Conservation (phyloP, 1,140 invertebrate genomes). For the Megalopta genalis region DNA sequence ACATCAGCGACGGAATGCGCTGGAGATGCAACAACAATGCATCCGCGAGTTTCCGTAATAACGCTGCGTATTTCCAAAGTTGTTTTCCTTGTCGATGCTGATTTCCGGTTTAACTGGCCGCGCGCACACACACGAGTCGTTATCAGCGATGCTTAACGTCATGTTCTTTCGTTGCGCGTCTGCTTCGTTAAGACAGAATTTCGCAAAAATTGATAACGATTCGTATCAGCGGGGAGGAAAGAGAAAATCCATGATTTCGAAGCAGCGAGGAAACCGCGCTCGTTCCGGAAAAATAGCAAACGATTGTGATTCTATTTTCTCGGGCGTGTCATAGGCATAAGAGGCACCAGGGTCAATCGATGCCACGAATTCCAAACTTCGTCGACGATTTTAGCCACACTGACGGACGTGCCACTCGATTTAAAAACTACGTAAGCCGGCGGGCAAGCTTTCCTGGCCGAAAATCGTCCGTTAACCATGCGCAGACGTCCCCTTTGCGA, state of each 20-base stretch:
- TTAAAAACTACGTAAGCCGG: constrained; percentile 7
- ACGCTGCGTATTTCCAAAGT: neutral
- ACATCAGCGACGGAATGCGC: constrained; percentile 42
- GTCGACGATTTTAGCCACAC: constrained; percentile 7
- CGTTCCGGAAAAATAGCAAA: neutral
- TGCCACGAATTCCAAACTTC: constrained; percentile 26
- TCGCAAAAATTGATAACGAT: too few species aligned
- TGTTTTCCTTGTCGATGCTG: neutral
- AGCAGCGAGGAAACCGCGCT: neutral
- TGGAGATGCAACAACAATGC: constrained; percentile 32
- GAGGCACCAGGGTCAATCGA: constrained; percentile 15
- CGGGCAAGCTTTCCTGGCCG: neutral
- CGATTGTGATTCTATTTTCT: constrained; percentile 5
- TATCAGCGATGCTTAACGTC: neutral
- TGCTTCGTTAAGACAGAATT: too few species aligned
- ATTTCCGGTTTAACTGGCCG: neutral
- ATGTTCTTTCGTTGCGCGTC: neutral
- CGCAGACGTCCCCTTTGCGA: too few species aligned
- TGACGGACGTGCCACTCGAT: constrained; percentile 11
- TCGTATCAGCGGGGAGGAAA: too few species aligned
- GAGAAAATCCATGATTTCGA: too few species aligned
- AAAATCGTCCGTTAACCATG: neutral
- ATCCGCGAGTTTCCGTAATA: neutral
- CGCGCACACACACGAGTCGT: too few species aligned
- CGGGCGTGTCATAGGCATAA: constrained; percentile 6